These are phyloP conservation scores for Nestor notabilis DNA, from an alignment of 2,113 vertebrate species.

Conservation along the genomic window DNA sequence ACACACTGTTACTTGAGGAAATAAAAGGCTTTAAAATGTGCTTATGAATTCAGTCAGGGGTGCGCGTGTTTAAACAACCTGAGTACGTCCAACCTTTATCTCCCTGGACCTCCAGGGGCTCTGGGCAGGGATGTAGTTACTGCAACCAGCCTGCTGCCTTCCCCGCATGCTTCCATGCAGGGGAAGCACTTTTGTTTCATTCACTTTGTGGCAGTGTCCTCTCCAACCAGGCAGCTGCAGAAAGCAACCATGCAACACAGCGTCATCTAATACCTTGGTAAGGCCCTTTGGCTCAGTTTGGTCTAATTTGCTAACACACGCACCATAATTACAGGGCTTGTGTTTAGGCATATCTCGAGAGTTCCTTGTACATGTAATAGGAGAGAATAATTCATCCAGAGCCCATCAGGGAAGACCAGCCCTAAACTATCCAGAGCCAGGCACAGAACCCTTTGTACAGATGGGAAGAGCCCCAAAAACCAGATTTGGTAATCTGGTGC, in stretches of 20 bases:
- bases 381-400: background rate
- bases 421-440: background rate
- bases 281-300: background rate
- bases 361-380: background rate
- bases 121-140: background rate
- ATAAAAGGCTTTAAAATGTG: conserved; percentile 6
- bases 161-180: background rate
- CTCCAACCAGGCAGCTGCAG: background rate
- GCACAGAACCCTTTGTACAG: background rate
- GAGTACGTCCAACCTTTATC: background rate
- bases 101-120: background rate
- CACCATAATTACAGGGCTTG: conserved; percentile 5
- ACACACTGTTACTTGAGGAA: background rate
- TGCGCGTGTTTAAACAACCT: background rate
- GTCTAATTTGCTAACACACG: background rate
- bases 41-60: background rate
- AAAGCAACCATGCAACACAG: background rate
- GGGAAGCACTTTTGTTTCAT: background rate
- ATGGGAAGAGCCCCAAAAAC: background rate
- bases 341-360: background rate
- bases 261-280: background rate
- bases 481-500: background rate
- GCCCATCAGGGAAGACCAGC: background rate
- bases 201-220: background rate
- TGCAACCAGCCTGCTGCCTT: background rate